Conservation (phyloP, 2,888 invertebrate genomes). For the Entomobrya multifasciata region DNA sequence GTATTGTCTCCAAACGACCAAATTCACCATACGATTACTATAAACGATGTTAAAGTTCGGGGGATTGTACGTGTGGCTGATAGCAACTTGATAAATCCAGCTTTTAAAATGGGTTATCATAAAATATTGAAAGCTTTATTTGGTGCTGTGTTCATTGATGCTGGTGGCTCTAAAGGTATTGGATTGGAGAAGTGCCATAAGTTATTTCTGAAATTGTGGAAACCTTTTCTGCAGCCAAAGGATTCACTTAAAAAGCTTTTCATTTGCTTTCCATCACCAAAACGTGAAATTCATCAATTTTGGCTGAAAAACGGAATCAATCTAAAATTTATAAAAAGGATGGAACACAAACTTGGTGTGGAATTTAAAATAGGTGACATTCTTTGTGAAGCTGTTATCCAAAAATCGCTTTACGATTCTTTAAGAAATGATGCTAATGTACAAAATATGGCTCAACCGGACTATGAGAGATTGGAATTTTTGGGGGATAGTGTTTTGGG, state of each 20-base stretch:
- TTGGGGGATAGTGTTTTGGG: constrained; percentile 36
- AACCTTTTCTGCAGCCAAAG: neutral
- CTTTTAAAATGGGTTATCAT: neutral
- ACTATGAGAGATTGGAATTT: constrained; percentile 41
- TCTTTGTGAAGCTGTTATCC: constrained; percentile 30
- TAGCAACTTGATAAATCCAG: neutral
- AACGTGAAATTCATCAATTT: neutral
- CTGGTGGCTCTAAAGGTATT: neutral
- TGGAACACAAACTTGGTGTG: neutral
- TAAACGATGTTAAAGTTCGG: neutral
- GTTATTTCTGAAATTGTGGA: constrained; percentile 28
- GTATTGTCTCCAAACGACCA: neutral
- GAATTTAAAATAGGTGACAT: neutral
- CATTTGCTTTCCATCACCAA: constrained; percentile 14
- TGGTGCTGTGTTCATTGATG: constrained; percentile 29
- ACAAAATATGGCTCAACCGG: neutral
- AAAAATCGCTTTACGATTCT: constrained; percentile 27
- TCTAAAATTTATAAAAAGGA: neutral
- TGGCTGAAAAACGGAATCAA: constrained; percentile 7
- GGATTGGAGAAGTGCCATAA: neutral
- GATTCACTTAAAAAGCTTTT: neutral
- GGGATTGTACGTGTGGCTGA: neutral
- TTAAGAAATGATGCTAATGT: neutral
- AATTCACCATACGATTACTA: neutral
- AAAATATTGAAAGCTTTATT: constrained; percentile 12